These are phyloP conservation scores for Leptatherina wallacei DNA, from an alignment of 2,797 vertebrate genomes.

Conservation along the genomic window DNA sequence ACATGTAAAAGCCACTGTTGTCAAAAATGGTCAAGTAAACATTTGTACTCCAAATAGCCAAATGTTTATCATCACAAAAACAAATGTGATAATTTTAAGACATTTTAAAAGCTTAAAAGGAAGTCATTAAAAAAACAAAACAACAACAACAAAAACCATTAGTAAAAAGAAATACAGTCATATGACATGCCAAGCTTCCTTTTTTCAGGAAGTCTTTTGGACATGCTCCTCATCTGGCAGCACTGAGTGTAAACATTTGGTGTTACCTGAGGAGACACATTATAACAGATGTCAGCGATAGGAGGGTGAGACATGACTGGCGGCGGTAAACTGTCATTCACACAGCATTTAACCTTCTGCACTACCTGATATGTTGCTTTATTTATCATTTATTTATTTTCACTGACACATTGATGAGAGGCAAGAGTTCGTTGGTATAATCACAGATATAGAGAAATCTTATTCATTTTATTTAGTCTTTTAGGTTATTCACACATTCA, in stretches of 20 bases:
- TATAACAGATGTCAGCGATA: slow-evolving; percentile 41
- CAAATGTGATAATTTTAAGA: not conserved
- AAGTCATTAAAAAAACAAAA: too few species aligned
- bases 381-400: not conserved
- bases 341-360: not conserved
- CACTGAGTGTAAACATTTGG: not conserved
- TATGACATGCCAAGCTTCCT: not conserved
- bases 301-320: slow-evolving; percentile 32
- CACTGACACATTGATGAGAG: not conserved
- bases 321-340: slow-evolving; percentile 25
- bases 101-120: not conserved
- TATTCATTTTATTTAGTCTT: too few species aligned
- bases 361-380: slow-evolving; percentile 1
- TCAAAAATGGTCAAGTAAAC: too few species aligned
- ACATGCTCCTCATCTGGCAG: slow-evolving; percentile 40
- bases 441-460: not conserved
- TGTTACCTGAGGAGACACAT: slow-evolving; percentile 43
- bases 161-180: not conserved
- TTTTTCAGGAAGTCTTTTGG: slow-evolving; percentile 12
- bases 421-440: not conserved
- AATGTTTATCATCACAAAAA: too few species aligned
- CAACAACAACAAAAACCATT: not conserved
- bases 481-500: too few species aligned
- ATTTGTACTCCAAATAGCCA: too few species aligned
- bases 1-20: too few species aligned